Base-by-base conservation (phyloP, 2,113 vertebrate species). In the Apodemus sylvaticus region DNA sequence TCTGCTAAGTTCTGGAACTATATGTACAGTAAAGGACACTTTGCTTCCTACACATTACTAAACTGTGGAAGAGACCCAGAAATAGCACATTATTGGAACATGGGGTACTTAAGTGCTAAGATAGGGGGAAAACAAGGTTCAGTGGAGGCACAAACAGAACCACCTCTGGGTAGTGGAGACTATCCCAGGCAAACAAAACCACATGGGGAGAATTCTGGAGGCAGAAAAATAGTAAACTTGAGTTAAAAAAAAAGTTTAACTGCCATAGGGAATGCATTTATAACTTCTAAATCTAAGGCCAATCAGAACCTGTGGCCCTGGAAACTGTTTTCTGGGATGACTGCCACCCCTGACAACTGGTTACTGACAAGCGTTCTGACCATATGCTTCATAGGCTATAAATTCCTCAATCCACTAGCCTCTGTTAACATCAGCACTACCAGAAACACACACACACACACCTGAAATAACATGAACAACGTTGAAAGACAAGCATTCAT, bases 311-410 rank as follows among this genome's bases (percentile, higher is more conserved):
- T 73, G 14, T 86, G 82, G 42, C 31, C 73, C 89, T 89, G 77
- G 71, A 93, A 95, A 85, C 20, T 78, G 7, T 92, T 31, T 91
- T 93, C 53, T 86, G 88, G 78, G 60, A 82, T 48, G 48, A 78
- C 42, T 34, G n/a, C 86, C 73, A 95, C 22, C 7, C 31, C 60
- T 74, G 78, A 13, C 19, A 76, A 58, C 42, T 78, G 73, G 62
- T 31, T 31, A 64, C 62, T 64, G 62, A 64, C 86, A 39, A 45
- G 5, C 64, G 22, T 5, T 81, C 58, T 95, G 92, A 93, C 60
- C 31, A 74, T 45, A 64, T 82, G 20, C 11, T 42, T 60, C 66
- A 55, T 26, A 94, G 51, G 86, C 24, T 29, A 51, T 19, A 14
- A 76, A 85, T 53, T n/a, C 58, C 51, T 95, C 60, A 91, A n/a